Conservation (phyloP, 2,113 vertebrate genomes). For the Oncorhynchus tshawytscha region DNA sequence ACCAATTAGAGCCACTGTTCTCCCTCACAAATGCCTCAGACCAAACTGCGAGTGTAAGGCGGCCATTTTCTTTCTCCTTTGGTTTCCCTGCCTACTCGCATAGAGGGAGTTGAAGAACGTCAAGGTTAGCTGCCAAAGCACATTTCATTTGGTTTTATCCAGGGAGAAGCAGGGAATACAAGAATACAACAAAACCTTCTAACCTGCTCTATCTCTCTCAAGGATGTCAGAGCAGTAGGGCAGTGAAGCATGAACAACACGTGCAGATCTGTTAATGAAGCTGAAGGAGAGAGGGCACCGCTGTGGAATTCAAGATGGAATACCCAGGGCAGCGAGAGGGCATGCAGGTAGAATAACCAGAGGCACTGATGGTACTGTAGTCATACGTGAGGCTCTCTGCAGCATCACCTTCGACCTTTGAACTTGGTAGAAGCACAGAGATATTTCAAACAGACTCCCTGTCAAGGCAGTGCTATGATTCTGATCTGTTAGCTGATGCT, state of each 20-base stretch:
- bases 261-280: constrained; percentile 49
- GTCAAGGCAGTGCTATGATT: constrained; percentile 14
- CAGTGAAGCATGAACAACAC: constrained; percentile 29
- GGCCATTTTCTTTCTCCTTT: constrained; percentile 39
- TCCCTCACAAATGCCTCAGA: constrained; percentile 23
- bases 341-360: constrained; percentile 34
- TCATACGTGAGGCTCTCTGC: not conserved
- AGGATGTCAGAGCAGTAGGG: constrained; percentile 44
- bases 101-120: constrained; percentile 18
- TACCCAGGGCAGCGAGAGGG: not conserved
- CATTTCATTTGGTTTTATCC: constrained; percentile 41
- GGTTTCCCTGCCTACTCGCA: not conserved
- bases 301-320: constrained; percentile 9
- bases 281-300: constrained; percentile 18
- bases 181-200: constrained; percentile 25
- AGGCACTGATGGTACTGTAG: constrained; percentile 19
- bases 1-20: constrained; percentile 50
- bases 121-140: constrained; percentile 46
- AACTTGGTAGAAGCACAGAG: constrained; percentile 40
- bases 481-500: constrained; percentile 35
- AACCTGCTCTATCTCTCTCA: constrained; percentile 27
- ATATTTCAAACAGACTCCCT: constrained; percentile 51
- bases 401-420: constrained; percentile 21
- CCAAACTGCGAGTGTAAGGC: constrained; percentile 15
- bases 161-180: constrained; percentile 24